Base-by-base conservation (phyloP, 1,140 invertebrate genomes). In the Panulirus ornatus region DNA sequence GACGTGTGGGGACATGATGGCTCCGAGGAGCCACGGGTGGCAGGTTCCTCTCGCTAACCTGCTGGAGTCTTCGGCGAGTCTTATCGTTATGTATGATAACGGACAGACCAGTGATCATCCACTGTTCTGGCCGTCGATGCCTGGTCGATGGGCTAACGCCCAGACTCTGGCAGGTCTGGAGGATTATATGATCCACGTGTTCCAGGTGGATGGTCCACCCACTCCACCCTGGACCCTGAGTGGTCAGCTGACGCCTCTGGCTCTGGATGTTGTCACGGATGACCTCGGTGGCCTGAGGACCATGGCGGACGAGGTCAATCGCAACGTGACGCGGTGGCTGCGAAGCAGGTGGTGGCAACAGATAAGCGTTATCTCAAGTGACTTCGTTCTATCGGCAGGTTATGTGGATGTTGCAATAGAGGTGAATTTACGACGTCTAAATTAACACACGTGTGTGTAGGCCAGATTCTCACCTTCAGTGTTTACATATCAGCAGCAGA, bases 21-120 rank as follows among this genome's bases (percentile, higher is more conserved):
- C 94, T 16, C 94, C 94, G 84, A 94, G 94, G 22, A 93, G 93
- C 30, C 90, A 93, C 19, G 94, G 93, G 2, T 95, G 95, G 94
- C 91, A 93, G 2, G 93, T 93, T 6, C 93, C 93, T 0, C 76
- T 96, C 6, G 92, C 94, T 30, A 44, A 94, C 0, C 94, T 96
- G 11, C 66, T 58, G 9, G 40, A 86, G 66, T 51, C 44, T 34
- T n/a, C n/a, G 3, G n/a, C 40, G 8, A 71, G 58, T n/a, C 83
- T 85, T 34, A 71, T 85, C 14, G 70, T 85, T 44, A 51, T 38
- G 27, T 85, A 85, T 73, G 34, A 47, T 44, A 38, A 76, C 71
- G 5, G 30, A 0, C 27, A 86, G 44, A 44, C 71, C 9, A 38
- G 27, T 40, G 9, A 1, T 40, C 27, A 54, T 44, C 70, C 22